These are phyloP conservation scores for Fregata magnificens DNA, from an alignment of 2,113 vertebrate species.

Conservation along the genomic window DNA sequence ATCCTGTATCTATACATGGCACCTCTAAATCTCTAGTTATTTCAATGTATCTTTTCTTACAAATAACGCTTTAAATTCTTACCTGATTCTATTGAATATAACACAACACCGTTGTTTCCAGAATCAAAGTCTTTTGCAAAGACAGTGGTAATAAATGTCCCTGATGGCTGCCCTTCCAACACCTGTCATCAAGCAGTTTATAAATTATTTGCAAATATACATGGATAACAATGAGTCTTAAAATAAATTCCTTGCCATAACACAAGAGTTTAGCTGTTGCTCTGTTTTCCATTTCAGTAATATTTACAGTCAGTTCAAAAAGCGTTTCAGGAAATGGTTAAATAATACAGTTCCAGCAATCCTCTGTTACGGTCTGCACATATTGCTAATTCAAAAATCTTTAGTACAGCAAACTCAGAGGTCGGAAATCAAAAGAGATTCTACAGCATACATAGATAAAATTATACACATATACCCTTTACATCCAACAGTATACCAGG, in stretches of 20 bases:
- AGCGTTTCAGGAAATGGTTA: not conserved
- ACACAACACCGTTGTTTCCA: slow-evolving; percentile 83
- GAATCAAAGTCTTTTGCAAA: slow-evolving; percentile 90
- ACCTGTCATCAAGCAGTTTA: slow-evolving; percentile 73
- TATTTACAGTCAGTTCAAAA: not conserved
- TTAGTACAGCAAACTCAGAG: accelerated
- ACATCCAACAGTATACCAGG: accelerated
- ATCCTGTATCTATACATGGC: not conserved
- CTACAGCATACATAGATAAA: accelerated
- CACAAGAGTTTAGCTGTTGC: not conserved
- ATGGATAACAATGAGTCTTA: not conserved
- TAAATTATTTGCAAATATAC: not conserved
- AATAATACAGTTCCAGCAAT: not conserved
- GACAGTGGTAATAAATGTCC: slow-evolving; percentile 80
- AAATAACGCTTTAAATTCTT: slow-evolving; percentile 3
- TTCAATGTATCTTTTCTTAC: not conserved
- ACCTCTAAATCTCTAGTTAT: not conserved
- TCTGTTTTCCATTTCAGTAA: not conserved
- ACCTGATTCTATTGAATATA: slow-evolving; percentile 83
- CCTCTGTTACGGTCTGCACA: accelerated
- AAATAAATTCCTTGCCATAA: not conserved
- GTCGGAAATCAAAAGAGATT: not conserved
- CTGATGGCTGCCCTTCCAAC: slow-evolving; percentile 80
- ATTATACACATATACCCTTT: accelerated
- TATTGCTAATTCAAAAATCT: not conserved